phyloP scores from a whole-genome alignment of 2,888 invertebrate species.

The Coleophora flavipennella region DNA sequence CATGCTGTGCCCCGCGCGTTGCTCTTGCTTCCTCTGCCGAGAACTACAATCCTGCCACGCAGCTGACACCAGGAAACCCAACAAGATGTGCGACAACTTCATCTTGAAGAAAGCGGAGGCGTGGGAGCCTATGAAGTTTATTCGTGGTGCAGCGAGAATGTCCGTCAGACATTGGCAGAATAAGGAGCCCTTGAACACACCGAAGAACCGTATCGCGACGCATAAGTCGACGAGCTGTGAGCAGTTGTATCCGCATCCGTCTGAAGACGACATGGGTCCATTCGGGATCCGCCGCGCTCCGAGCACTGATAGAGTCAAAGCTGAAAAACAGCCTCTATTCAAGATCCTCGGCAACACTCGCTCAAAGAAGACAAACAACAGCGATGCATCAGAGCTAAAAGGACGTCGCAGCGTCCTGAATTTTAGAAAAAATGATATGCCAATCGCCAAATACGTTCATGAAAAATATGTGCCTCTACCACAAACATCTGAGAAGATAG shows the following conservation, averaged over 20 bases:
- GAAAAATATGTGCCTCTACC: constrained; percentile 64
- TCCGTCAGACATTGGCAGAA: constrained; percentile 71
- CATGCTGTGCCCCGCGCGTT: constrained; percentile 82
- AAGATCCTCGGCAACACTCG: constrained; percentile 58
- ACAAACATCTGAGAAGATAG: constrained; percentile 29
- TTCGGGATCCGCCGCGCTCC: constrained; percentile 60
- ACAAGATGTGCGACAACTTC: constrained; percentile 65
- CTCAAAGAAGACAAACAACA: constrained; percentile 47
- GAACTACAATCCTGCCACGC: constrained; percentile 78
- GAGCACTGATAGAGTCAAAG: constrained; percentile 62
- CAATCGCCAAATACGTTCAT: constrained; percentile 48
- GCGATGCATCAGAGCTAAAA: constrained; percentile 50
- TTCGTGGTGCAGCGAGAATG: constrained; percentile 60
- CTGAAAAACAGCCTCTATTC: constrained; percentile 57
- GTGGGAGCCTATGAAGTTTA: constrained; percentile 64
- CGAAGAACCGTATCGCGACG: constrained; percentile 46
- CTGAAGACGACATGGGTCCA: constrained; percentile 46
- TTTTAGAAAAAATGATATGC: constrained; percentile 50
- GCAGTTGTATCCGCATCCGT: constrained; percentile 55
- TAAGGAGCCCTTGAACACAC: constrained; percentile 56
- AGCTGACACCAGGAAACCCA: constrained; percentile 57
- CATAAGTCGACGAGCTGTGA: constrained; percentile 67
- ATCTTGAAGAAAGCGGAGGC: constrained; percentile 70
- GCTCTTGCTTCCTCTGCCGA: constrained; percentile 82
- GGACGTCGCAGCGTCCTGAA: constrained; percentile 55